Evolutionary conservation across 2,113 vertebrate genomes (phyloP).

Genomic region (Macquaria australasica): DNA sequence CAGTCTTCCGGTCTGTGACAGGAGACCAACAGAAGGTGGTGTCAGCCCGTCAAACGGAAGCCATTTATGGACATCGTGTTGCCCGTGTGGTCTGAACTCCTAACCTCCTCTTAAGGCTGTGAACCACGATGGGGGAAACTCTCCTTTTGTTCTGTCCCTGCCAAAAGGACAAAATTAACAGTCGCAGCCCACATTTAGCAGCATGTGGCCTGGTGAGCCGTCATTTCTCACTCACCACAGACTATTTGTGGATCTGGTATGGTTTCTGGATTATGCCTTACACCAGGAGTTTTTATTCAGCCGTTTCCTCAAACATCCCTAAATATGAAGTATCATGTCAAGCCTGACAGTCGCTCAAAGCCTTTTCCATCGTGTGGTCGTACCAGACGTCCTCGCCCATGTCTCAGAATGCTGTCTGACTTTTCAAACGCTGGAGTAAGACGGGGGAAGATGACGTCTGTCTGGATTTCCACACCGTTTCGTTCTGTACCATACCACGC

Average conservation of each 20-base stretch:
- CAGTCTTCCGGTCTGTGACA: conserved; percentile 80
- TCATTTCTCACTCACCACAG: conserved; percentile 22
- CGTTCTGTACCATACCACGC: too few species aligned
- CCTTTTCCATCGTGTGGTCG: conserved; percentile 1
- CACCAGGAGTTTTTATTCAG: conserved; percentile 19
- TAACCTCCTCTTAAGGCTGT: conserved; percentile 20
- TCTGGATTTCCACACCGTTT: conserved; percentile 5
- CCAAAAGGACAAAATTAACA: conserved; percentile 44
- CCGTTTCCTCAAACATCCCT: conserved; percentile 46
- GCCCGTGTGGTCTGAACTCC: conserved; percentile 35
- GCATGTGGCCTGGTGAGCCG: conserved; percentile 14
- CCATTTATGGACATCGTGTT: neutral
- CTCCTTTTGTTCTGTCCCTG: conserved; percentile 37
- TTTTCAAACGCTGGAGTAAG: conserved; percentile 29
- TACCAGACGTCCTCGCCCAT: neutral
- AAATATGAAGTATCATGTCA: conserved; percentile 49
- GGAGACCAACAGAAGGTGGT: neutral
- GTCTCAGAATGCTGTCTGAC: conserved; percentile 6
- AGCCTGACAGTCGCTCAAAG: conserved; percentile 23
- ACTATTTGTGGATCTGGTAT: conserved; percentile 51
- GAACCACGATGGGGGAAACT: conserved; percentile 25
- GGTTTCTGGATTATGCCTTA: conserved; percentile 61
- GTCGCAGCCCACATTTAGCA: conserved; percentile 10
- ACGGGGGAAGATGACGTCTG: neutral
- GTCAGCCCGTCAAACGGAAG: neutral